Evolutionary conservation across 2,888 invertebrate genomes (phyloP), one percentile per base, ranked within the genome.

Genomic region (Scelioninae gen. 1): DNA sequence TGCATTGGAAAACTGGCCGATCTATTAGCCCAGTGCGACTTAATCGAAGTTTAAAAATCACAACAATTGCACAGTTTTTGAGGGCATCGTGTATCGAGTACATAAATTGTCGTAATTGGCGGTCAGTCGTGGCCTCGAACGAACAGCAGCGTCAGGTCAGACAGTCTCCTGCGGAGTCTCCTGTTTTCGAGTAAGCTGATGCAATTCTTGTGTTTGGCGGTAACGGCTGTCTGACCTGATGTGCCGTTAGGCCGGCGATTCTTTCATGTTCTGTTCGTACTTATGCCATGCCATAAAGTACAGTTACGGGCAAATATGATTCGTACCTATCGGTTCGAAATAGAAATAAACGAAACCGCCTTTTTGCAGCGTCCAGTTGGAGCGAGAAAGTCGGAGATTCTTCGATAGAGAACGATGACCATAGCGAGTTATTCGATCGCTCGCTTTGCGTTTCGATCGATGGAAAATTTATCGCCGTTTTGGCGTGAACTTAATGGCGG

Each of bases 181-280:
- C 72, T 66, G 74, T 81, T 75, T 71, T 76, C 81, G 58, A 69
- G 65, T 53, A 69, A 71, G 74, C 78, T 83, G 74, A 75, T 75
- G 82, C 75, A 43, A 83, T 79, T 80, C 77, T 77, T 74, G 51
- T 77, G 75, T 80, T 76, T 80, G 72, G 80, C 53, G 74, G 80
- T 80, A 83, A 83, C 80, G 80, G 80, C 80, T 76, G 78, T 78
- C 78, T 79, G 82, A 82, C 78, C 78, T 75, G 84, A 79, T 82
- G 78, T 81, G 81, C 78, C 81, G 82, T 83, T 83, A 80, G 80
- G 51, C 60, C 60, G 62, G 49, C 56, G 77, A 80, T 80, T 72
- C 66, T 69, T 74, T 78, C 58, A 63, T 58, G 79, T 60, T 79
- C 65, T 66, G 79, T 47, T 72, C 56, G 63, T 68, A 56, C 77